Percentiles rank a stretch among this genome's conserved stretches.
phyloP scores from a whole-genome alignment of 2,113 vertebrate species.

The Bufo bufo region DNA sequence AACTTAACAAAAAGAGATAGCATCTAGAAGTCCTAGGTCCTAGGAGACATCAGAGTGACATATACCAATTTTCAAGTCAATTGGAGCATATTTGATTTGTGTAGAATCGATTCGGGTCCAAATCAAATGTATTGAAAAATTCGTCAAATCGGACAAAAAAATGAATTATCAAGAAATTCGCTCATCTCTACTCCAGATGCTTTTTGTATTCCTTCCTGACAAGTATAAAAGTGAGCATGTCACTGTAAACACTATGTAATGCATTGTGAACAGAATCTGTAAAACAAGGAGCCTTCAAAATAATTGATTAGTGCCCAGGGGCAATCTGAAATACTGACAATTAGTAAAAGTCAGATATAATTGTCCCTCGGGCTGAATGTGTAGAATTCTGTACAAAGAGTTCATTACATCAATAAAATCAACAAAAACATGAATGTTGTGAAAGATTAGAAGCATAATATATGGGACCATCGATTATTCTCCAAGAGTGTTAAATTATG shows the following conservation, averaged over 20 bases:
- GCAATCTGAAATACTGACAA: constrained; percentile 14
- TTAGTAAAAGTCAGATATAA: constrained; percentile 36
- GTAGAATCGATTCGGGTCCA: too few relatives aligned
- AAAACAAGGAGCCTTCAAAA: constrained; percentile 6
- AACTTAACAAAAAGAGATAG: too few relatives aligned
- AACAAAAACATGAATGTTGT: constrained; percentile 13
- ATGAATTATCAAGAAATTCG: too few relatives aligned
- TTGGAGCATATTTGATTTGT: too few relatives aligned
- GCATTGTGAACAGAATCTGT: neutral
- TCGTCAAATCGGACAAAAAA: too few relatives aligned
- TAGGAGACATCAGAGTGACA: too few relatives aligned
- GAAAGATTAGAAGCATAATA: constrained; percentile 29
- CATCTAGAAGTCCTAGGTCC: too few relatives aligned
- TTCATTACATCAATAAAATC: constrained; percentile 25
- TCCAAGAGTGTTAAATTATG: neutral
- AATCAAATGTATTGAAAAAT: too few relatives aligned
- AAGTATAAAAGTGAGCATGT: neutral
- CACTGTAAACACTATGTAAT: neutral
- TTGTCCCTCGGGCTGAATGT: constrained; percentile 18
- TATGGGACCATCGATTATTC: neutral
- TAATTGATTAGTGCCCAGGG: constrained; percentile 17
- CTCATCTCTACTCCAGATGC: neutral
- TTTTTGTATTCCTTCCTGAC: neutral
- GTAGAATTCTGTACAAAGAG: constrained; percentile 9
- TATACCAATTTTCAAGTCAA: too few relatives aligned